Conservation (phyloP, 2,797 vertebrate genomes). For the Rhinichthys osculus region DNA sequence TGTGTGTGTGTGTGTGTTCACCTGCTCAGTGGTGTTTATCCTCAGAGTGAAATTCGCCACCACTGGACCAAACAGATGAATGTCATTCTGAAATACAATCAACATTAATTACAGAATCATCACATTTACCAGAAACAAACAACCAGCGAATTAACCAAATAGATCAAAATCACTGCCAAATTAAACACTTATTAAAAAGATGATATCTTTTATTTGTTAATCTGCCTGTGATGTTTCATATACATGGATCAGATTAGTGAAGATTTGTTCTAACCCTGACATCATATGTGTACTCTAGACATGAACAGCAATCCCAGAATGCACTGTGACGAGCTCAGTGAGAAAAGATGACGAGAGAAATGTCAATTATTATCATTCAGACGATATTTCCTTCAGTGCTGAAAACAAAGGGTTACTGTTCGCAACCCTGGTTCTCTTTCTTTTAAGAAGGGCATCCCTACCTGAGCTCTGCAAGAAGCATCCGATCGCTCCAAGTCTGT, state of each 20-base stretch:
- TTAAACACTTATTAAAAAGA: background rate
- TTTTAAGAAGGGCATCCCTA: no score
- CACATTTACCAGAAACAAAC: background rate
- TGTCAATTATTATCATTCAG: no score
- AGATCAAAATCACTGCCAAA: background rate
- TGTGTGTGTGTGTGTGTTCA: constrained; percentile 55
- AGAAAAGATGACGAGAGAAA: no score
- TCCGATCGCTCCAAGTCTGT: no score
- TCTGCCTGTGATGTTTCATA: background rate
- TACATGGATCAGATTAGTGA: background rate
- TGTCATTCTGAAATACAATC: constrained; percentile 73
- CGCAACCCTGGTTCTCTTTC: no score
- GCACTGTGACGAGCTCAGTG: no score
- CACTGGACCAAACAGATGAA: constrained; percentile 78
- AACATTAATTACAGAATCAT: background rate
- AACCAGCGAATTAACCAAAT: background rate
- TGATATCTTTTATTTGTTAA: no score
- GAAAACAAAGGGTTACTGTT: no score
- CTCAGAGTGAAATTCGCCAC: constrained; percentile 77
- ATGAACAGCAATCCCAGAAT: no score
- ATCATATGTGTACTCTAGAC: background rate
- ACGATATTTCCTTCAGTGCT: no score
- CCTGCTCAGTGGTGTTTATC: constrained; percentile 76
- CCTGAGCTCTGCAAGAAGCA: no score
- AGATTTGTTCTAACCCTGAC: background rate